phyloP scores from a whole-genome alignment of 2,888 invertebrate genomes.

The Hyposoter didymator region DNA sequence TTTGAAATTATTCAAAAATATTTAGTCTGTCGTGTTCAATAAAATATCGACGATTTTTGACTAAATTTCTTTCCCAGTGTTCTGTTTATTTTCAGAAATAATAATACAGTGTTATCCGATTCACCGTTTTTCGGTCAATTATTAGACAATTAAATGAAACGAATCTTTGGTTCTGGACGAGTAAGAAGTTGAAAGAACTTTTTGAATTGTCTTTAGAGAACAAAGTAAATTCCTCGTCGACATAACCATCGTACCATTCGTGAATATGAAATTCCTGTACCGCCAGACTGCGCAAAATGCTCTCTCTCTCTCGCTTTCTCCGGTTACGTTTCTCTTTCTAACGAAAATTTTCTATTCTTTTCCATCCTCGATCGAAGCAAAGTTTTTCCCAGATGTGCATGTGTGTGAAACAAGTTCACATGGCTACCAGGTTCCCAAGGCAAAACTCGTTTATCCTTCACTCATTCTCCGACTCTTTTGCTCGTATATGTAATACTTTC shows the following conservation, averaged over 20 bases:
- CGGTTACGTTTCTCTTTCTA: background rate
- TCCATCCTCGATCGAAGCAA: background rate
- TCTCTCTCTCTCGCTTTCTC: slow-evolving; percentile 7
- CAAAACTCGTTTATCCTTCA: slow-evolving; percentile 38
- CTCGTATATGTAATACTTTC: slow-evolving; percentile 10
- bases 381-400: slow-evolving; percentile 17
- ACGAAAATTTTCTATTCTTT: background rate
- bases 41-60: too few relatives aligned
- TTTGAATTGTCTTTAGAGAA: background rate
- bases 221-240: background rate
- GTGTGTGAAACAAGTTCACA: slow-evolving; percentile 15
- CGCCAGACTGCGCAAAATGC: background rate
- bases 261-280: background rate
- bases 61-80: too few relatives aligned
- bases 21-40: too few relatives aligned
- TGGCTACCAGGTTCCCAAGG: slow-evolving; percentile 21
- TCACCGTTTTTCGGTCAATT: background rate
- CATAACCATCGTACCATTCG: background rate
- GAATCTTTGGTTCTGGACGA: background rate
- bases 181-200: background rate
- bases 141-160: background rate
- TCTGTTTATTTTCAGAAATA: background rate
- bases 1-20: too few relatives aligned
- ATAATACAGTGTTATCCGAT: background rate
- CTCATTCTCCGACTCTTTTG: slow-evolving; percentile 38